phyloP scores from a whole-genome alignment of 2,797 vertebrate species.

The Natrix natrix region DNA sequence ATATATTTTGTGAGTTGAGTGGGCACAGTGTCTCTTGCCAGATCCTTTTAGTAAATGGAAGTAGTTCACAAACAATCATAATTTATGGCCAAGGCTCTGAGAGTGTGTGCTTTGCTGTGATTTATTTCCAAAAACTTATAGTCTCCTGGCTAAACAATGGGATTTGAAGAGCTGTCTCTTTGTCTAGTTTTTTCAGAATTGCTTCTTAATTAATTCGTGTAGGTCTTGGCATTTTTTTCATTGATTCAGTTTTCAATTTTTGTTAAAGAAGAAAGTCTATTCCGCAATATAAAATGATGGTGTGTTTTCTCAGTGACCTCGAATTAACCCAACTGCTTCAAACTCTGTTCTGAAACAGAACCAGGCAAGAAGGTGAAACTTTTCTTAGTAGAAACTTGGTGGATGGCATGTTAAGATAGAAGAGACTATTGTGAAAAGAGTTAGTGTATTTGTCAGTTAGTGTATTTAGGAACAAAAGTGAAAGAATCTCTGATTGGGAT shows the following conservation, averaged over 20 bases:
- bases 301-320: slow-evolving; percentile 16
- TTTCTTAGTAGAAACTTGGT: not conserved
- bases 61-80: slow-evolving; percentile 26
- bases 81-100: slow-evolving; percentile 41
- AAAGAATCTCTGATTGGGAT: not conserved
- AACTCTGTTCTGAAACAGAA: not conserved
- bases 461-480: not conserved
- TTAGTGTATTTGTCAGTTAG: not conserved
- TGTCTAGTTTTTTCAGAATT: slow-evolving; percentile 40
- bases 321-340: slow-evolving; percentile 15
- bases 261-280: slow-evolving; percentile 22
- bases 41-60: slow-evolving; percentile 53
- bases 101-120: slow-evolving; percentile 28
- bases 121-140: slow-evolving; percentile 40
- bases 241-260: slow-evolving; percentile 32
- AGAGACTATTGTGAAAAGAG: not conserved
- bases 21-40: slow-evolving; percentile 42
- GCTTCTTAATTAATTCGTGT: slow-evolving; percentile 39
- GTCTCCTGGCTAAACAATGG: slow-evolving; percentile 44
- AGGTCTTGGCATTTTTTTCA: slow-evolving; percentile 51
- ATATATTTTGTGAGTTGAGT: slow-evolving; percentile 39
- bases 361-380: not conserved
- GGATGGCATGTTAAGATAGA: not conserved
- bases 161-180: slow-evolving; percentile 40
- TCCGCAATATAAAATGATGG: not conserved